Evolutionary conservation across 2,113 vertebrate species (phyloP).

Genomic region (Rana temporaria): DNA sequence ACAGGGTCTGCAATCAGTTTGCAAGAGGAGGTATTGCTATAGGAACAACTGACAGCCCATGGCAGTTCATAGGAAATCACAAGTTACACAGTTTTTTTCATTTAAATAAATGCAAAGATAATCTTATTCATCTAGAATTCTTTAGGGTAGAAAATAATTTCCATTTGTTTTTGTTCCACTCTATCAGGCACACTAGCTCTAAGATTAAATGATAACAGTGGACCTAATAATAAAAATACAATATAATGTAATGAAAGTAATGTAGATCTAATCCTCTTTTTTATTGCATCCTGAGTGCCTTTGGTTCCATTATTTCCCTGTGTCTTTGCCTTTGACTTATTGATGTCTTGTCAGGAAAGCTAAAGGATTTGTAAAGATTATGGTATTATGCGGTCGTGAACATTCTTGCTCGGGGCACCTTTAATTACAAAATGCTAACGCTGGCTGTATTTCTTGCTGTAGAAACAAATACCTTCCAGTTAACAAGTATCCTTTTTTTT

Average conservation of each 20-base stretch:
- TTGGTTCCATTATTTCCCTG: conserved; percentile 71
- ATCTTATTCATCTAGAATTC: conserved; percentile 73
- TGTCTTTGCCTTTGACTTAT: conserved; percentile 70
- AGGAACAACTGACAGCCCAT: conserved; percentile 21
- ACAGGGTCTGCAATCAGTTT: conserved; percentile 25
- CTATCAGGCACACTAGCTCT: conserved; percentile 71
- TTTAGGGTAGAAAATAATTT: conserved; percentile 62
- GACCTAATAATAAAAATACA: conserved; percentile 73
- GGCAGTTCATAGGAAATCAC: conserved; percentile 40
- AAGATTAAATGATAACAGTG: conserved; percentile 74
- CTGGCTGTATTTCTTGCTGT: conserved; percentile 67
- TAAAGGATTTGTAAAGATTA: conserved; percentile 83
- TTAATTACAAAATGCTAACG: conserved; percentile 82
- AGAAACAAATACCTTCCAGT: conserved; percentile 57
- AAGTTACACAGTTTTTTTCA: conserved; percentile 67
- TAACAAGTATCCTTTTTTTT: conserved; percentile 17
- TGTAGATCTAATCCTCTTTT: conserved; percentile 73
- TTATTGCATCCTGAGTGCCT: conserved; percentile 75
- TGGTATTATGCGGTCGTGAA: conserved; percentile 71
- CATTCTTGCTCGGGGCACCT: conserved; percentile 77
- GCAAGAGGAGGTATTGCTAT: conserved; percentile 4
- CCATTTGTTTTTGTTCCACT: conserved; percentile 75
- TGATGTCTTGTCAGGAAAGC: conserved; percentile 76
- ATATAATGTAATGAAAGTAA: conserved; percentile 73
- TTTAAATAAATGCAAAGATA: conserved; percentile 70